Evolutionary conservation across 2,113 vertebrate genomes (phyloP).

Genomic region (Ivindomyrus marchei): DNA sequence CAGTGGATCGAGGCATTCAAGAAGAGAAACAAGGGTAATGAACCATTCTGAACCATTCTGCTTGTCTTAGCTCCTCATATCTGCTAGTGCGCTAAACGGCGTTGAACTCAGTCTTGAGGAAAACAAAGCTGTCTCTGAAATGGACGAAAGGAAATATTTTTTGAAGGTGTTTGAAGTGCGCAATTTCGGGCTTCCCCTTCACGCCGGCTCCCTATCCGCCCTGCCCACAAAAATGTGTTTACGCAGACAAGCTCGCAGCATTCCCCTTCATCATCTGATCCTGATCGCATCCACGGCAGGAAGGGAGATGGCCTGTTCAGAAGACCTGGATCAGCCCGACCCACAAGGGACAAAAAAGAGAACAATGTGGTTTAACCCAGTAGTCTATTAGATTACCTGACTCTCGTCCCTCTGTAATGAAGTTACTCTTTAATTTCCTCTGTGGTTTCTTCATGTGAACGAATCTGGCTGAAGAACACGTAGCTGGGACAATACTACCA

Average conservation of each 20-base stretch:
- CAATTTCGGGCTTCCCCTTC: neutral
- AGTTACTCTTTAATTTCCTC: conserved; percentile 29
- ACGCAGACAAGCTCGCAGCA: neutral
- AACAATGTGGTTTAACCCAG: conserved; percentile 4
- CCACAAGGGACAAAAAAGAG: neutral
- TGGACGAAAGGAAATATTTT: neutral
- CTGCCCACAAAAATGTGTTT: neutral
- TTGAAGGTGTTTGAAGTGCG: neutral
- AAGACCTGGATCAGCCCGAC: neutral
- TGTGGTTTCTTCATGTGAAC: neutral
- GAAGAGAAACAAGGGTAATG: neutral
- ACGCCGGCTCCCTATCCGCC: neutral
- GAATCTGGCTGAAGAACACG: neutral
- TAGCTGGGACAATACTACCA: conserved; percentile 11
- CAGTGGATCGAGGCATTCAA: neutral
- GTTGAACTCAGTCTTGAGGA: neutral
- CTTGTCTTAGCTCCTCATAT: neutral
- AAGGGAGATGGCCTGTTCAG: neutral
- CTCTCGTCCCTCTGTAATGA: conserved; percentile 2
- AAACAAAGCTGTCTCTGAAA: neutral
- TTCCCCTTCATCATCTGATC: neutral
- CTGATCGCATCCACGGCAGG: neutral
- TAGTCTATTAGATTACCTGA: conserved; percentile 2
- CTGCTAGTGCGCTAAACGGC: neutral
- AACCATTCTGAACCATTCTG: neutral